Conservation (phyloP, 2,113 vertebrate species). For the Eurypyga helias region DNA sequence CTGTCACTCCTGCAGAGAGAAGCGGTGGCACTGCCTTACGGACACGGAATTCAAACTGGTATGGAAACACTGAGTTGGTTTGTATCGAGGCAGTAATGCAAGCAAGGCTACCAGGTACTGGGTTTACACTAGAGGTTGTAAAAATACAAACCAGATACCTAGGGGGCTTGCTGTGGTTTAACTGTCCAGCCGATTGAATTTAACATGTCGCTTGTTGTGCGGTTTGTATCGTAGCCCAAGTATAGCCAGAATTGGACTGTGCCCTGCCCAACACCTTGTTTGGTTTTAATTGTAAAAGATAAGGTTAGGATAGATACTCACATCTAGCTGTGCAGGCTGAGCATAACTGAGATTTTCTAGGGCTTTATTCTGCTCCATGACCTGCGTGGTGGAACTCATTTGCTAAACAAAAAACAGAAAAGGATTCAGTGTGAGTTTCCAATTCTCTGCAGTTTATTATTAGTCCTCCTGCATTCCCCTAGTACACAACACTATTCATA, state of each 20-base stretch:
- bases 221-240: neutral
- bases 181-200: neutral
- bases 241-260: neutral
- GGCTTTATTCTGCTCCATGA: slow-evolving; percentile 18
- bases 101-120: neutral
- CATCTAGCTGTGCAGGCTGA: slow-evolving; percentile 40
- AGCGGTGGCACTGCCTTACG: neutral
- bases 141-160: neutral
- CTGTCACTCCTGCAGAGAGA: neutral
- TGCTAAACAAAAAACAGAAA: slow-evolving; percentile 24
- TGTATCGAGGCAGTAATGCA: neutral
- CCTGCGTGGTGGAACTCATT: neutral
- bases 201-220: neutral
- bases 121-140: neutral
- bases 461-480: neutral
- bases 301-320: neutral
- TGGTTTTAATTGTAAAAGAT: neutral
- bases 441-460: neutral
- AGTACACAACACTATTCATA: neutral
- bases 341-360: slow-evolving; percentile 7
- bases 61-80: neutral
- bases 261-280: neutral
- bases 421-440: neutral
- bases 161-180: neutral
- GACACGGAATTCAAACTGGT: neutral